These are phyloP conservation scores for Desoria tigrina DNA, from an alignment of 2,888 invertebrate genomes.

Conservation along the genomic window DNA sequence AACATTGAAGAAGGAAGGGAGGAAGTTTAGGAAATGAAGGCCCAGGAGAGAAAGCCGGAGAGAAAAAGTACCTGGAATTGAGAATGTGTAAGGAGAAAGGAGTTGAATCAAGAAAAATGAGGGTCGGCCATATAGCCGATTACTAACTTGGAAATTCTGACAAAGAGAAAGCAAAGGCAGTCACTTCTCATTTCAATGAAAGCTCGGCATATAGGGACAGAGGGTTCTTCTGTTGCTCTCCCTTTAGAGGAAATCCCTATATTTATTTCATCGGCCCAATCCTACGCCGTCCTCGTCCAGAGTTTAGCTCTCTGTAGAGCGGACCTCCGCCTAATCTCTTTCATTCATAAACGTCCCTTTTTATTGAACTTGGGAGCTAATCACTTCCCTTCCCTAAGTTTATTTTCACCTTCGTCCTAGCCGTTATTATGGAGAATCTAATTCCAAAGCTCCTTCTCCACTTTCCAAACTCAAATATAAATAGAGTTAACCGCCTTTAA, in stretches of 20 bases:
- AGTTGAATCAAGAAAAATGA: conserved; percentile 19
- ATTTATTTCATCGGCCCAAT: too few relatives aligned
- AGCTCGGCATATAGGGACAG: too few relatives aligned
- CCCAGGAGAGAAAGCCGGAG: conserved; percentile 9
- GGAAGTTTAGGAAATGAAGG: not conserved
- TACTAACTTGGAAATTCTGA: conserved; percentile 16
- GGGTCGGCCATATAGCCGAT: not conserved
- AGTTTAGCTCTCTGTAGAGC: too few relatives aligned
- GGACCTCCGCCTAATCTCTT: conserved; percentile 3
- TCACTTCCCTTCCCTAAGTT: conserved; percentile 4
- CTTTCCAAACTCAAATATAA: not conserved
- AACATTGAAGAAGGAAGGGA: too few relatives aligned
- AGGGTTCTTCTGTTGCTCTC: too few relatives aligned
- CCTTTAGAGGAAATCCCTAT: too few relatives aligned
- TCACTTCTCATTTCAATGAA: conserved; percentile 15
- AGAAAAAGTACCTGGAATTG: not conserved
- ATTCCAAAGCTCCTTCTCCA: conserved; percentile 1
- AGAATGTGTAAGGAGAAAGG: too few relatives aligned
- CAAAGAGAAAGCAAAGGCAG: conserved; percentile 22
- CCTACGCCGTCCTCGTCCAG: too few relatives aligned
- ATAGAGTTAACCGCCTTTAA: not conserved
- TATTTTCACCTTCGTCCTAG: conserved; percentile 8
- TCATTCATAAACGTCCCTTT: conserved; percentile 17
- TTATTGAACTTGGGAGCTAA: conserved; percentile 18
- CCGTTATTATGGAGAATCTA: conserved; percentile 11